Percentiles rank a stretch among this genome's conserved stretches.
Conservation (phyloP, 1,140 invertebrate species). For the Drosophila erecta region DNA sequence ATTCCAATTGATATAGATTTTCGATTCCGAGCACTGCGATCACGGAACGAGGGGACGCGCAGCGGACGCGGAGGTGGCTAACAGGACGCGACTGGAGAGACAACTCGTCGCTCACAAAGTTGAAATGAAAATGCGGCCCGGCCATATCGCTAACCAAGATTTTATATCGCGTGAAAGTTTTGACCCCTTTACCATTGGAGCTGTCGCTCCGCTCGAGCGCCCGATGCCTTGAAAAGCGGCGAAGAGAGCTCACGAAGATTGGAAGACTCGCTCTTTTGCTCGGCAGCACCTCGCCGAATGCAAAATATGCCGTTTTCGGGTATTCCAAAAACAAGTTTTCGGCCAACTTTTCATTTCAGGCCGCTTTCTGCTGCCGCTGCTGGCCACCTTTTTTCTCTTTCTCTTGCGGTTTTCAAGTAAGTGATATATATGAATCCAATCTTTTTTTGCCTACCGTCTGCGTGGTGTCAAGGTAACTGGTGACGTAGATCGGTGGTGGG, state of each 20-base stretch:
- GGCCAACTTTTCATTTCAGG: conserved; percentile 79
- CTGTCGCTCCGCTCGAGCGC: conserved; percentile 61
- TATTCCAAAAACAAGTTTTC: conserved; percentile 42
- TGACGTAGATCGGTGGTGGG: conserved; percentile 52
- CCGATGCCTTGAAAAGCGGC: conserved; percentile 20
- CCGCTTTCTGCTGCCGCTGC: conserved; percentile 61
- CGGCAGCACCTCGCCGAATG: conserved; percentile 43
- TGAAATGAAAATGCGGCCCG: conserved; percentile 83
- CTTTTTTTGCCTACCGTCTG: conserved; percentile 52
- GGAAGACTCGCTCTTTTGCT: conserved; percentile 21
- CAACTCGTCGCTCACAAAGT: conserved; percentile 73
- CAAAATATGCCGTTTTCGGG: conserved; percentile 77
- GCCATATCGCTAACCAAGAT: conserved; percentile 79
- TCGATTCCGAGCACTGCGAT: conserved; percentile 22
- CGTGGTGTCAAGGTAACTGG: conserved; percentile 76
- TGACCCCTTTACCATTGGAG: conserved; percentile 79
- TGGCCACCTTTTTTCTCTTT: conserved; percentile 43
- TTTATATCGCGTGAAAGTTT: conserved; percentile 85
- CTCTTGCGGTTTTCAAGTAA: conserved; percentile 28
- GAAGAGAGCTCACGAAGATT: conserved; percentile 28
- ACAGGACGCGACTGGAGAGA: conserved; percentile 56
- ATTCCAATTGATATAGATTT: conserved; percentile 11
- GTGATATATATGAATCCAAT: conserved; percentile 1
- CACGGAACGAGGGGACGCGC: conserved; percentile 33
- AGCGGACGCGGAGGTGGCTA: conserved; percentile 33